A percentile compares a stretch with the other conserved stretches of the same genome.
Conservation (phyloP, 2,113 vertebrate genomes). For the Nesogale talazaci region DNA sequence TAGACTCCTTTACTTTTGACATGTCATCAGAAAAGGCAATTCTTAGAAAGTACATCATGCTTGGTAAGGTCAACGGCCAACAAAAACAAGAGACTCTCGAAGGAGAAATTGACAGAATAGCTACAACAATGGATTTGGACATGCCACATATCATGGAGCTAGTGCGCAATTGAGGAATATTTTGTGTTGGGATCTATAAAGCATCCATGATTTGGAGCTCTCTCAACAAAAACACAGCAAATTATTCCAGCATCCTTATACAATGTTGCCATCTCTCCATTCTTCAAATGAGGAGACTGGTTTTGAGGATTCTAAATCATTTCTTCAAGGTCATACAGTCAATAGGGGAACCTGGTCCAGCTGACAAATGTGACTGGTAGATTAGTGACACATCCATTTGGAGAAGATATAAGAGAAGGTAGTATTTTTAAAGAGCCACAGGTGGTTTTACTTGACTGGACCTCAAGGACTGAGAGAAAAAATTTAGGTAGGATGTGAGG, state of each 20-base stretch:
- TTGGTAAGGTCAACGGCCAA: neutral
- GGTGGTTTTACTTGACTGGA: neutral
- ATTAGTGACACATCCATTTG: too few relatives aligned
- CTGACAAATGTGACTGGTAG: neutral
- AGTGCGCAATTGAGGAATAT: neutral
- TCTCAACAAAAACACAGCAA: neutral
- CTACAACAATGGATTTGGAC: neutral
- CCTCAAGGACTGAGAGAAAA: neutral
- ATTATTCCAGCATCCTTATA: neutral
- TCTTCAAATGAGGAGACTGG: neutral
- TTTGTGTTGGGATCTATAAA: neutral
- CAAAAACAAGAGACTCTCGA: neutral
- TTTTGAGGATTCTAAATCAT: neutral
- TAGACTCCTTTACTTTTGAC: neutral
- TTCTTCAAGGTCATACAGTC: neutral
- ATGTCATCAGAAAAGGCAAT: neutral
- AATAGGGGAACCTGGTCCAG: neutral
- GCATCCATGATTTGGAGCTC: neutral
- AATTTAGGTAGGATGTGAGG: neutral
- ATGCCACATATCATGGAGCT: neutral
- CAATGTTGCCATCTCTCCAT: accelerated
- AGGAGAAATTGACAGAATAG: neutral
- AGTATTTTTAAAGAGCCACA: neutral
- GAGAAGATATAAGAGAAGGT: neutral
- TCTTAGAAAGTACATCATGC: neutral